Base-by-base conservation (phyloP, 2,113 vertebrate genomes). In the Epinephelus cyanopodus region DNA sequence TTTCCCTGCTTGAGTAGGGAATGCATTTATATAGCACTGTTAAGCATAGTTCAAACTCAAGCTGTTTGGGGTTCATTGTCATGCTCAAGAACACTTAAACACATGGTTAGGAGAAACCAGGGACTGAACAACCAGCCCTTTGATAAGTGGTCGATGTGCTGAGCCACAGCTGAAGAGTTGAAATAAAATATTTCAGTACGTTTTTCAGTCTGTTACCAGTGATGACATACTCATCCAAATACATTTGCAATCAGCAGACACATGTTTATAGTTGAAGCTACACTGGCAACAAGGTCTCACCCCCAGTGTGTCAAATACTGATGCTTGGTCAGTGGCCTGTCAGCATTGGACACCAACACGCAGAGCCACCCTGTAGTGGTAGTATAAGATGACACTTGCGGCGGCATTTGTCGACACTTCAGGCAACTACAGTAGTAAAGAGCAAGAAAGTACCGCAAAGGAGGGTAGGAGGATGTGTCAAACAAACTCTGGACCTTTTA, bases 31-130 rank as follows among this genome's bases (percentile, higher is more conserved):
- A 33, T 4, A 48, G 6, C 2, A 1, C 52, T 77, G 45, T 53
- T 54, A 56, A 33, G 15, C 15, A 60, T 63, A 33, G 33, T 58
- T 56, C 8, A 76, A 61, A 29, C 29, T 29, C 29, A 29, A 29
- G 29, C 74, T 29, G 39, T 65, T 65, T 45, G 15, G 42, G 42
- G 42, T 3, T 47, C 11, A 45, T 37, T 47, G 12, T 56, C 37
- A 29, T 66, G 33, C 19, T 78, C 47, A 21, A 61, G 29, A 45
- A 67, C 65, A 69, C 45, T 69, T 23, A 6, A 67, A 17, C 63
- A 77, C 15, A 33, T 27, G 14, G 64, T 68, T 25, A 37, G 21
- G 53, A 60, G 15, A 77, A 66, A 77, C 5, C 5, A 42, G 29
- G 17, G n/a, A 45, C 5, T 57, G 11, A 64, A 64, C 29, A 33